phyloP scores from a whole-genome alignment of 2,797 vertebrate species.

The Acanthornis magna region DNA sequence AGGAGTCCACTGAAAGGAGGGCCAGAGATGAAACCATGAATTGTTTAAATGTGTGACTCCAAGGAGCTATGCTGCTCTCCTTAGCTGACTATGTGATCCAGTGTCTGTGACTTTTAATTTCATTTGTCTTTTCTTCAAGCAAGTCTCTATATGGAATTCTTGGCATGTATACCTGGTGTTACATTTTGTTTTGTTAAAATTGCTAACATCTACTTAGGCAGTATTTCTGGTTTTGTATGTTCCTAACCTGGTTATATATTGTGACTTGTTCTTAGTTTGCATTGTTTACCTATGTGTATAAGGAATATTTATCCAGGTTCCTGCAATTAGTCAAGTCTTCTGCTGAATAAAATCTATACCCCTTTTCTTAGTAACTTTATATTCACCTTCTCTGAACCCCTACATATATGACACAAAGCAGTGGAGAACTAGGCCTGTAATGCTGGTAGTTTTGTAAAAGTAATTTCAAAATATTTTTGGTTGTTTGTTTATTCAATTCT shows the following conservation, averaged over 20 bases:
- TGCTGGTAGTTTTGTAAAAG: neutral
- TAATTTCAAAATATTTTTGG: neutral
- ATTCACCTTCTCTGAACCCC: neutral
- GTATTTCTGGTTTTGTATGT: neutral
- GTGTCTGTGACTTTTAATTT: neutral
- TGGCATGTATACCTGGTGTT: neutral
- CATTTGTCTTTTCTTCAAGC: neutral
- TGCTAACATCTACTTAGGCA: neutral
- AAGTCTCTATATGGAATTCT: neutral
- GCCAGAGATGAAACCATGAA: neutral
- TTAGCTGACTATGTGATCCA: neutral
- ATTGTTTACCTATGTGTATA: neutral
- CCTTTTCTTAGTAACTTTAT: neutral
- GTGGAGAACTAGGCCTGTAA: neutral
- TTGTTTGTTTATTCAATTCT: neutral
- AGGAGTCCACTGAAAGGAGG: neutral
- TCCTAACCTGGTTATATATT: neutral
- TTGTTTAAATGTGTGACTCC: neutral
- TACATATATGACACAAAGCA: neutral
- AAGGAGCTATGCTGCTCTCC: neutral
- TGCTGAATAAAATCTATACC: neutral
- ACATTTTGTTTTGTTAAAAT: neutral
- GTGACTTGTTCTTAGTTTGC: neutral
- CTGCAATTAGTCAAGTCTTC: neutral
- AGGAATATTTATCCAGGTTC: neutral